Evolutionary conservation across 2,797 vertebrate genomes (phyloP).

Genomic region (Philypnodon macrostomus): DNA sequence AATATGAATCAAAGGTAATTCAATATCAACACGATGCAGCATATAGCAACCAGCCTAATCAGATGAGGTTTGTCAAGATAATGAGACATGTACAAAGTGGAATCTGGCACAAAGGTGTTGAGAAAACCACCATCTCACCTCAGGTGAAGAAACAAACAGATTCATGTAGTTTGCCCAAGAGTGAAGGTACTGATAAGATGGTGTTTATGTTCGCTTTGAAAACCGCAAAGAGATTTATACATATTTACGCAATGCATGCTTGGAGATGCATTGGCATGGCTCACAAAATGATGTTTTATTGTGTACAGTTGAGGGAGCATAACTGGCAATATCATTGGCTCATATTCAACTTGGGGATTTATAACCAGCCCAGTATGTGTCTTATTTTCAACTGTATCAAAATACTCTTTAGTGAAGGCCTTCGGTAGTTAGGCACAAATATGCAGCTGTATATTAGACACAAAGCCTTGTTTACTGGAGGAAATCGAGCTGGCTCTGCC

Average conservation of each 20-base stretch:
- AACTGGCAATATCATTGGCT: neutral
- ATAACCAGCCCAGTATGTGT: too few species aligned
- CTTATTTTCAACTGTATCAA: too few species aligned
- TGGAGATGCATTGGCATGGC: neutral
- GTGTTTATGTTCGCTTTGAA: neutral
- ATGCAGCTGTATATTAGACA: neutral
- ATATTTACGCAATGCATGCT: neutral
- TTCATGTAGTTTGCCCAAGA: neutral
- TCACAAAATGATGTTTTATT: neutral
- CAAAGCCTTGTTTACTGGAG: neutral
- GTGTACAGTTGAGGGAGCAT: neutral
- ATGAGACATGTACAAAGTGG: constrained; percentile 12
- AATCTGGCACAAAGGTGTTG: constrained; percentile 3
- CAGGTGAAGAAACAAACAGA: constrained; percentile 7
- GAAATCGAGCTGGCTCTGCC: neutral
- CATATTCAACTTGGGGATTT: neutral
- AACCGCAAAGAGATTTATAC: neutral
- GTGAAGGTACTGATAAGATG: constrained; percentile 1
- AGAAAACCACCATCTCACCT: constrained; percentile 4
- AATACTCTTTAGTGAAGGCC: too few species aligned
- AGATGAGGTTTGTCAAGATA: constrained; percentile 15
- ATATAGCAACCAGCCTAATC: constrained; percentile 10
- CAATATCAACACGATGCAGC: neutral
- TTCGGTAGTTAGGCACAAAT: too few species aligned
- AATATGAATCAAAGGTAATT: constrained; percentile 1